phyloP scores from a whole-genome alignment of 2,797 vertebrate species.

The Telmatherina bonti region DNA sequence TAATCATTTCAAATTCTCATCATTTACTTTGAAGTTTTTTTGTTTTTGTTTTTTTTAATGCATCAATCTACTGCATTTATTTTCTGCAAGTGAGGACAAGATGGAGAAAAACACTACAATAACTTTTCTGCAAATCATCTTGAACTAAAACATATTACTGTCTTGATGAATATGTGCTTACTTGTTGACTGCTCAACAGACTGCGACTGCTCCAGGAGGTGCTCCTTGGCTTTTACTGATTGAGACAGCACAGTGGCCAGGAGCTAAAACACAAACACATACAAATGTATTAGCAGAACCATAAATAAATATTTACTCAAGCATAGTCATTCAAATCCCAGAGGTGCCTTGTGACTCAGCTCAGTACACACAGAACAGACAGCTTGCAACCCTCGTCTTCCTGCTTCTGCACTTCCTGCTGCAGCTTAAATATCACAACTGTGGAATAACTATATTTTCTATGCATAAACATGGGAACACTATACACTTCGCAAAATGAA shows the following conservation, averaged over 20 bases:
- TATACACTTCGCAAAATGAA: neutral
- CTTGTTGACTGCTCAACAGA: conserved; percentile 89
- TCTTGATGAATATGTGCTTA: conserved; percentile 68
- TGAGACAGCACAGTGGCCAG: conserved; percentile 95
- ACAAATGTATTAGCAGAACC: conserved; percentile 22
- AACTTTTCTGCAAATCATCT: neutral
- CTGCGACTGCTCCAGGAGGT: conserved; percentile 90
- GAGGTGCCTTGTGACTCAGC: conserved; percentile 49
- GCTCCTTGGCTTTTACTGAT: conserved; percentile 94
- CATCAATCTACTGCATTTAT: neutral
- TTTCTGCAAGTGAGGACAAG: neutral
- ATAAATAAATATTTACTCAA: conserved; percentile 53
- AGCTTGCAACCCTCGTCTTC: conserved; percentile 13
- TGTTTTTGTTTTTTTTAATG: neutral
- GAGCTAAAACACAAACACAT: conserved; percentile 82
- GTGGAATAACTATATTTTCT: conserved; percentile 11
- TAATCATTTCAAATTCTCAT: conserved; percentile 30
- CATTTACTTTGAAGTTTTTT: conserved; percentile 4
- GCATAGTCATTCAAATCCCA: conserved; percentile 42
- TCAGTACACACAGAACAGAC: conserved; percentile 23
- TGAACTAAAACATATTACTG: neutral
- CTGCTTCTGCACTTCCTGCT: conserved; percentile 3
- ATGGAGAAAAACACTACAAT: neutral
- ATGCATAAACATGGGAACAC: conserved; percentile 7
- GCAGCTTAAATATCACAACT: conserved; percentile 3